Percentiles rank a stretch among this genome's conserved stretches.
These are phyloP conservation scores for Phymanthus crucifer DNA, from an alignment of 92 coral and sea anemone genomes.

Conservation along the genomic window DNA sequence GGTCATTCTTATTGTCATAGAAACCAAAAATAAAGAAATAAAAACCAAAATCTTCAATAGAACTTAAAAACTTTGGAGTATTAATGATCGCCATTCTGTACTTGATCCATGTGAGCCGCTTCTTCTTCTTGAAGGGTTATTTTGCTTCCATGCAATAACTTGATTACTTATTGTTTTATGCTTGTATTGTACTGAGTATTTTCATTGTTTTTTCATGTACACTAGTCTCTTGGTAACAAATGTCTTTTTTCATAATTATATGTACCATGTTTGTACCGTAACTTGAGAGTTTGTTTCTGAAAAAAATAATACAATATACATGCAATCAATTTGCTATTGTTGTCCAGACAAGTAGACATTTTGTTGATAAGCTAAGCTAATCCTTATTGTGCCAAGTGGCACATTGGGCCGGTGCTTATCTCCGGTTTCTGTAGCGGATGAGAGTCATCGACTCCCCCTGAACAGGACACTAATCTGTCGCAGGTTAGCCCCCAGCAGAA, in stretches of 20 bases:
- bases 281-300: constrained; percentile 2
- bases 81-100: background rate
- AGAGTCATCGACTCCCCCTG: no score
- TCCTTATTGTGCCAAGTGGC: no score
- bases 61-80: background rate
- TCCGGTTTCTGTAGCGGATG: no score
- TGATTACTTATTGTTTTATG: background rate
- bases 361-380: no score
- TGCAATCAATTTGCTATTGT: background rate
- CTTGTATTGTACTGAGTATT: background rate
- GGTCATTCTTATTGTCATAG: background rate
- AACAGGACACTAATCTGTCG: no score
- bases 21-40: background rate
- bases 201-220: background rate
- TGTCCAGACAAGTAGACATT: background rate
- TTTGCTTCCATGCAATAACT: background rate
- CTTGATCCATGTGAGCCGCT: background rate
- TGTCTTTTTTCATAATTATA: constrained; percentile 10
- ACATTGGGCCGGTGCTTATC: no score
- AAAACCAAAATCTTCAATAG: background rate
- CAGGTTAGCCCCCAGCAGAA: no score
- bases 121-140: background rate
- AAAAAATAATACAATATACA: background rate
- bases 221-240: background rate
- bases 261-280: constrained; percentile 18